phyloP scores from a whole-genome alignment of 37 sponge, comb jelly and placozoan genomes.

The Lycopodina hypogea region DNA sequence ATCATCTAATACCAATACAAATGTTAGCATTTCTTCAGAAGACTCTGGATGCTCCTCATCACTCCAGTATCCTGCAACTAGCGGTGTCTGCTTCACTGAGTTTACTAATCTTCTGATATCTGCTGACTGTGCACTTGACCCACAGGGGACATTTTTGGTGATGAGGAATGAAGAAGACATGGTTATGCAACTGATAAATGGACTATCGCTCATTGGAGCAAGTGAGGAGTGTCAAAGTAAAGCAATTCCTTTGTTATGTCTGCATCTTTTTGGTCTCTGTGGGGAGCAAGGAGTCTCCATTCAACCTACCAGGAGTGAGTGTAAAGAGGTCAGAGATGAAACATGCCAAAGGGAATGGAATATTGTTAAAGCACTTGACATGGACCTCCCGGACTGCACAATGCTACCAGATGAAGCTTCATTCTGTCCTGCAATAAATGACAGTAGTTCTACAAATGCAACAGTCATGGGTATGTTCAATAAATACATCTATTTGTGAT shows the following conservation, averaged over 20 bases:
- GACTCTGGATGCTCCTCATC: no score
- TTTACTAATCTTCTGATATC: not conserved
- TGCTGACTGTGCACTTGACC: not conserved
- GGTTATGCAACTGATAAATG: not conserved
- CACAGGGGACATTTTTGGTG: not conserved
- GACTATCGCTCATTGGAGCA: not conserved
- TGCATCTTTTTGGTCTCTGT: constrained; percentile 14
- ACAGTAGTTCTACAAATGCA: not conserved
- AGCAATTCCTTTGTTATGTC: constrained; percentile 11
- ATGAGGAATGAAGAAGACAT: not conserved
- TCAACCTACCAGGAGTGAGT: not conserved
- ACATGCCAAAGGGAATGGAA: constrained; percentile 6
- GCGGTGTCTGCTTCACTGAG: not conserved
- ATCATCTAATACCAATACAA: no score
- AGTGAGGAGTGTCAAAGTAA: not conserved
- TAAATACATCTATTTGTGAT: no score
- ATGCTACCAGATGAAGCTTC: not conserved
- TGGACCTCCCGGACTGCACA: not conserved
- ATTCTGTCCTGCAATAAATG: constrained; percentile 2
- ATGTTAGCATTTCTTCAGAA: no score
- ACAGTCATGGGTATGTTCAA: no score
- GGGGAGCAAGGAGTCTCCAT: not conserved
- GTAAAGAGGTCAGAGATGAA: constrained; percentile 9
- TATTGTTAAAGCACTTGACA: not conserved
- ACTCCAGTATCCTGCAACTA: not conserved